Base-by-base conservation (phyloP, 2,797 vertebrate genomes). In the Poecilia gillii region DNA sequence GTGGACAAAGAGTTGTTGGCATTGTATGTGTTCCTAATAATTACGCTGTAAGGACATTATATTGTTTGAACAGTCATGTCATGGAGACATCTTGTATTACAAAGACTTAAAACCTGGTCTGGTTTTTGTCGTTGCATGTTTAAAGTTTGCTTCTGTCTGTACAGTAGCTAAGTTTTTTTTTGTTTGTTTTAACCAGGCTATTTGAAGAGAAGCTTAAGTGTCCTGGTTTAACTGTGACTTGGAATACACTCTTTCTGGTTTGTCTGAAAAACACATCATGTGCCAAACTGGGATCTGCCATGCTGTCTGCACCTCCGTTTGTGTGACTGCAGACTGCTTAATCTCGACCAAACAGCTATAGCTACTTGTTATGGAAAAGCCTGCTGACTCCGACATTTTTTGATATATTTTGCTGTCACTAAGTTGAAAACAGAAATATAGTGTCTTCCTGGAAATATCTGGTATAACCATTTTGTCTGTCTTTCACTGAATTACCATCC, bases 1-100 rank as follows among this genome's bases (percentile, higher is more conserved):
- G 77, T 41, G 73, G 39, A 79, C 79, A 72, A 64, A 79, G 51
- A 68, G 68, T 77, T 77, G 55, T 84, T 74, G 72, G 72, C n/a
- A 31, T 79, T 73, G 45, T 59, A 53, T 71, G 70, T 23, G 23
- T 13, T 49, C 18, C 14, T 13, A 28, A 25, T 41, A 16, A n/a
- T 3, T 76, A 18, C 51, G 5, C 8, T 31, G 25, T 45, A 1
- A 5, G 23, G 66, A 20, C 12, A 45, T 12, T 28, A 18, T 11
- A 14, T 7, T 11, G 5, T 11, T 64, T 11, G 4, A 46, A 43
- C 57, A 64, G 62, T 23, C 31, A 66, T 18, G 31, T 73, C 16
- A 49, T 45, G 71, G 71, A 20, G 31, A 51, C 16, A 18, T 73
- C 41, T 70, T n/a, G 23, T 12, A 45, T 45, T 18, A 14, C 41